Evolutionary conservation across 2,113 vertebrate genomes (phyloP).

Genomic region (Labeo catla): DNA sequence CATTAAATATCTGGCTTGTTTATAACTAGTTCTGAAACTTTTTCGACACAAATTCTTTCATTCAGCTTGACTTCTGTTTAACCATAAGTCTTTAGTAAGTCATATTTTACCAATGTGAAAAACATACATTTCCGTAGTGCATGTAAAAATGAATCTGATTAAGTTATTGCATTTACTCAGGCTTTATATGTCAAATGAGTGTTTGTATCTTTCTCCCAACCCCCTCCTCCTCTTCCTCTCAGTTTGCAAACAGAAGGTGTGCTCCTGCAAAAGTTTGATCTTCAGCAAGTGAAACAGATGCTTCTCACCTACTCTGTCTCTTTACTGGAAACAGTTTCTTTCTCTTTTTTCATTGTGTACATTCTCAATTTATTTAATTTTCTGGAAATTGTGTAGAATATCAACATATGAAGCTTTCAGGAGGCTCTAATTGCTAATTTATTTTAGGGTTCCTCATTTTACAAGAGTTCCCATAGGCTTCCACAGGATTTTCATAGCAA

Average conservation of each 20-base stretch:
- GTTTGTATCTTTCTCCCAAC: neutral
- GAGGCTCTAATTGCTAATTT: neutral
- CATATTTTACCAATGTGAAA: neutral
- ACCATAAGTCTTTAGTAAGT: neutral
- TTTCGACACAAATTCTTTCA: neutral
- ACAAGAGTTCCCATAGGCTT: neutral
- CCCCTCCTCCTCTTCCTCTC: neutral
- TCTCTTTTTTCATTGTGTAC: neutral
- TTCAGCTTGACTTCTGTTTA: neutral
- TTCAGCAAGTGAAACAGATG: constrained; percentile 14
- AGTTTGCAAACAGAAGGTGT: constrained; percentile 19
- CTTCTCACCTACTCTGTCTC: constrained; percentile 5
- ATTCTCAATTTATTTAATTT: neutral
- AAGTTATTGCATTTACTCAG: neutral
- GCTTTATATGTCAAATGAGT: neutral
- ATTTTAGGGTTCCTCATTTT: neutral
- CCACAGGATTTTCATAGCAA: neutral
- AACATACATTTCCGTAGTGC: neutral
- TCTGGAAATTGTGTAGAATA: neutral
- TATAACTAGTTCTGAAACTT: neutral
- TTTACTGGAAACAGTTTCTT: neutral
- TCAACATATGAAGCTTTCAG: neutral
- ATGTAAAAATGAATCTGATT: neutral
- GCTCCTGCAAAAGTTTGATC: neutral
- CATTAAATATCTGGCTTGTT: neutral